A percentile compares a stretch with the other conserved stretches of the same genome.
phyloP scores from a whole-genome alignment of 2,797 vertebrate species.

The Parauchenoglanis punctatus region DNA sequence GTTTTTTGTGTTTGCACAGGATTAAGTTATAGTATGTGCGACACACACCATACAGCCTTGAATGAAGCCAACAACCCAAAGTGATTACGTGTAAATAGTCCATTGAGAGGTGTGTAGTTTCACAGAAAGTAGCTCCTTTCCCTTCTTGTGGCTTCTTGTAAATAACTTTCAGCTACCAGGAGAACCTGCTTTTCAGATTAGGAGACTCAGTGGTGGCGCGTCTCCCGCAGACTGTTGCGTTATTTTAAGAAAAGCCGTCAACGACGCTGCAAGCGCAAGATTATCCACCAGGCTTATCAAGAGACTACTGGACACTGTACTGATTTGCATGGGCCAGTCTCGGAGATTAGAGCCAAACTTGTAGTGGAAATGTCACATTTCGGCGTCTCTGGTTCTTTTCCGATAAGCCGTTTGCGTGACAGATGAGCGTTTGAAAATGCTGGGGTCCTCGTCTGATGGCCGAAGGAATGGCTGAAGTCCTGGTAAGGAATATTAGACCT shows the following conservation, averaged over 20 bases:
- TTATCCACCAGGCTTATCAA: constrained; percentile 52
- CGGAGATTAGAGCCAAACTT: constrained; percentile 25
- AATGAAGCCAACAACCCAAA: neutral
- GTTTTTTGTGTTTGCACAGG: neutral
- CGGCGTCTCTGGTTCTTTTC: neutral
- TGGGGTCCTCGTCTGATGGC: constrained; percentile 32
- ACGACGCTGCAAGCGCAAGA: constrained; percentile 44
- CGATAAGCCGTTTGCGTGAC: constrained; percentile 9
- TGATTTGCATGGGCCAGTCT: constrained; percentile 27
- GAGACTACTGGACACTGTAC: constrained; percentile 52
- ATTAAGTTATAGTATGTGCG: neutral
- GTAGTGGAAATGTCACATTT: constrained; percentile 25
- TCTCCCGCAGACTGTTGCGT: constrained; percentile 13
- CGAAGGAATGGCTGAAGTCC: constrained; percentile 22
- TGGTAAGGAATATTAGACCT: constrained; percentile 41
- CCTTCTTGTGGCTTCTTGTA: neutral
- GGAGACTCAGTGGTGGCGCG: neutral
- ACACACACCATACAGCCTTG: neutral
- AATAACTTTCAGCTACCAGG: neutral
- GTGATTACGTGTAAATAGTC: neutral
- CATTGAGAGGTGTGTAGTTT: neutral
- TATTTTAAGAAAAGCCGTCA: constrained; percentile 56
- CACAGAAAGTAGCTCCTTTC: neutral
- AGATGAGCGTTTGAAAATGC: constrained; percentile 34
- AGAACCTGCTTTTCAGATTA: constrained; percentile 13